Conservation (phyloP, 2,113 vertebrate species). For the Sebastes fasciatus region DNA sequence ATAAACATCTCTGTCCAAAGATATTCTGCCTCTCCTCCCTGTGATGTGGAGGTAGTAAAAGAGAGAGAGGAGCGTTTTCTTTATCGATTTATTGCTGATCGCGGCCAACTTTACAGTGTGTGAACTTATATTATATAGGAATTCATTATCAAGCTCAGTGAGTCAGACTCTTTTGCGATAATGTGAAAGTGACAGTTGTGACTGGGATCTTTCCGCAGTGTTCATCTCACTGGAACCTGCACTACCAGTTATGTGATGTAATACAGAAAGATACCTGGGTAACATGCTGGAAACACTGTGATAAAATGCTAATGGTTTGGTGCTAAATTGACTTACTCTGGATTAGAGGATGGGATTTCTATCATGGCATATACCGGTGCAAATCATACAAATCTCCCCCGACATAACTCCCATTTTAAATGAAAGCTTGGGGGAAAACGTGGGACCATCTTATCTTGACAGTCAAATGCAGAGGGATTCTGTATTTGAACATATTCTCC, state of each 20-base stretch:
- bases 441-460: slow-evolving; percentile 1
- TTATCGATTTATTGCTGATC: slow-evolving; percentile 31
- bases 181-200: slow-evolving; percentile 48
- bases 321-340: slow-evolving; percentile 12
- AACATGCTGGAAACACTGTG: slow-evolving; percentile 13
- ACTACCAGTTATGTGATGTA: slow-evolving; percentile 22
- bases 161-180: slow-evolving; percentile 37
- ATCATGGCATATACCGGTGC: slow-evolving; percentile 5
- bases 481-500: not conserved
- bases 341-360: slow-evolving; percentile 38
- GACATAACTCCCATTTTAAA: slow-evolving; percentile 4
- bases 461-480: slow-evolving; percentile 2
- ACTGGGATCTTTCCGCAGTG: slow-evolving; percentile 32
- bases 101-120: slow-evolving; percentile 32
- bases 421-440: not conserved
- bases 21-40: not conserved
- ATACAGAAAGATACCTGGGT: slow-evolving; percentile 13
- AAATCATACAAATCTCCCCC: slow-evolving; percentile 27
- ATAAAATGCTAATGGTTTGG: slow-evolving; percentile 24
- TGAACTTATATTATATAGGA: slow-evolving; percentile 46
- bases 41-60: slow-evolving; percentile 9
- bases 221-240: slow-evolving; percentile 40
- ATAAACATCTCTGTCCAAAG: slow-evolving; percentile 19
- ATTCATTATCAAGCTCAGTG: slow-evolving; percentile 55
- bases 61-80: not conserved